Percentiles rank a stretch among this genome's conserved stretches.
These are phyloP conservation scores for Edolisoma coerulescens DNA, from an alignment of 2,113 vertebrate species.

Conservation along the genomic window DNA sequence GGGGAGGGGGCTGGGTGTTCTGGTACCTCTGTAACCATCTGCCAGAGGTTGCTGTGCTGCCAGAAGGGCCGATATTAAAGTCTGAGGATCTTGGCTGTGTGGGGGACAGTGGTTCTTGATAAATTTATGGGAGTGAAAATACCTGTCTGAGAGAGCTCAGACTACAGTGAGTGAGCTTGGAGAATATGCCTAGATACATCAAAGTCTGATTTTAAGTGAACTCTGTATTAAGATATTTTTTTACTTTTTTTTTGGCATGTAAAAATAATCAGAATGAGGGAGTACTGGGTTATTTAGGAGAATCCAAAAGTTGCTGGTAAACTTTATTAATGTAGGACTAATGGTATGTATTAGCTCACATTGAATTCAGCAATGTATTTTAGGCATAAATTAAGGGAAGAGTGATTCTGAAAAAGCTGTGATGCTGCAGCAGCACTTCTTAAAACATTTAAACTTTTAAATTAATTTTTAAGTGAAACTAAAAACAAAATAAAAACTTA, in stretches of 20 bases:
- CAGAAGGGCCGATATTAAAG: background rate
- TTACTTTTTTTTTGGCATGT: background rate
- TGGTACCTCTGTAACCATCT: background rate
- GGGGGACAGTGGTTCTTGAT: background rate
- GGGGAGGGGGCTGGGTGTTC: accelerated
- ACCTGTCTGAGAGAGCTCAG: background rate
- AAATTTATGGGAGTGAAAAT: background rate
- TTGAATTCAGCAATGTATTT: background rate
- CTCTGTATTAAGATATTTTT: background rate
- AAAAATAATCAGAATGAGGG: background rate
- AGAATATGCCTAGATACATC: background rate
- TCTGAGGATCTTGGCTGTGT: accelerated
- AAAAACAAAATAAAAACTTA: background rate
- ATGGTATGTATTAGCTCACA: background rate
- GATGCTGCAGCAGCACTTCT: background rate
- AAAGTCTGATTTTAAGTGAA: background rate
- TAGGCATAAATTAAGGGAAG: background rate
- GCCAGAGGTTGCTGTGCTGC: background rate
- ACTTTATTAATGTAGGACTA: background rate
- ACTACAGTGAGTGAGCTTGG: background rate
- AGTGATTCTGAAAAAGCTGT: background rate
- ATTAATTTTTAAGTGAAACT: background rate
- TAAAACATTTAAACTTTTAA: background rate
- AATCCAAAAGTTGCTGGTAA: background rate
- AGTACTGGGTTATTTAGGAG: background rate